phyloP scores from a whole-genome alignment of 2,113 vertebrate genomes.

The Cinclus mexicanus region DNA sequence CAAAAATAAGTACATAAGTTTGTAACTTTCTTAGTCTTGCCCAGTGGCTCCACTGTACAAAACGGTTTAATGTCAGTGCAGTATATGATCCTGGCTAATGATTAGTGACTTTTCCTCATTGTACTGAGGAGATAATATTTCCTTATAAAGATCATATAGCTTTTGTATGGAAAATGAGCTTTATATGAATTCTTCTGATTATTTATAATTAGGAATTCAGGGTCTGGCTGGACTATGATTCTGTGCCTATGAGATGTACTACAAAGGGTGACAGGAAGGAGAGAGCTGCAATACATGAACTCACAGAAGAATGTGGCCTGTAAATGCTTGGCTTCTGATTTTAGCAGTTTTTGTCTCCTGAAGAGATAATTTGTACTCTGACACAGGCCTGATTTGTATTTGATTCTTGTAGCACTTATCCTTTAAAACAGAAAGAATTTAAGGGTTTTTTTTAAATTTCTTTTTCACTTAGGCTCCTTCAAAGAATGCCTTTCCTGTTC shows the following conservation, averaged over 20 bases:
- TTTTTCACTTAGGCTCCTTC: neutral
- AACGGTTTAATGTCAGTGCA: neutral
- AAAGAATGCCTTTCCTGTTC: neutral
- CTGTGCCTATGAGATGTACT: neutral
- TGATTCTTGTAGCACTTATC: neutral
- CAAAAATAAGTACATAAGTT: neutral
- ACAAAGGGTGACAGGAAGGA: neutral
- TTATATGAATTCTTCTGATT: neutral
- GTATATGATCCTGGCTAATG: neutral
- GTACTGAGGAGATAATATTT: neutral
- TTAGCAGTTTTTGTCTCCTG: neutral
- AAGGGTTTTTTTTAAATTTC: rapidly evolving
- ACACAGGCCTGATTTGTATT: neutral
- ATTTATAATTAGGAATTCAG: neutral
- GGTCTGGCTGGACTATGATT: neutral
- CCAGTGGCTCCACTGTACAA: neutral
- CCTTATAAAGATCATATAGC: neutral
- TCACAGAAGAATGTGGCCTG: neutral
- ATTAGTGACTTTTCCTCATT: neutral
- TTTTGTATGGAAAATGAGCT: neutral
- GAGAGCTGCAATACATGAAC: neutral
- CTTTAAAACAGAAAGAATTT: neutral
- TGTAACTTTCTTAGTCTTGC: neutral
- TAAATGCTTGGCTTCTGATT: neutral
- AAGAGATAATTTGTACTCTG: neutral